A percentile compares a stretch with the other conserved stretches of the same genome.
Conservation (phyloP, 2,888 invertebrate species). For the Clunio marinus region DNA sequence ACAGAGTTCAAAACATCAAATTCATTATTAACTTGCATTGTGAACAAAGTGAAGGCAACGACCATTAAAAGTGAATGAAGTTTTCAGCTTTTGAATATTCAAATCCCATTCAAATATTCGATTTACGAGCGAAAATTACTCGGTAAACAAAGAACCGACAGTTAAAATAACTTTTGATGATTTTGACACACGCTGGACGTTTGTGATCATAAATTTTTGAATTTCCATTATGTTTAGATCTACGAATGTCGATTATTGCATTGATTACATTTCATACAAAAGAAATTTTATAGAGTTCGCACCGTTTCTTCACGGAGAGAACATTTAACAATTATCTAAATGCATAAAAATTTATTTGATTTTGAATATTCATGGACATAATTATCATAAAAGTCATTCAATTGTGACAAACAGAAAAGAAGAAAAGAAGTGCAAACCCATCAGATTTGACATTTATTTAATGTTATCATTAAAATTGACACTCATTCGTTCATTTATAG, state of each 20-base stretch:
- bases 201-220: neutral
- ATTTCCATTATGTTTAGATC: neutral
- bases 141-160: slow-evolving; percentile 1
- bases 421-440: no score
- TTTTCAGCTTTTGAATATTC: neutral
- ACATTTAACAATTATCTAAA: neutral
- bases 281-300: neutral
- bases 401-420: slow-evolving; percentile 12
- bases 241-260: neutral
- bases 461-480: no score
- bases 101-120: neutral
- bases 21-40: slow-evolving; percentile 2
- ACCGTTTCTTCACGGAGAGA: neutral
- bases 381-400: slow-evolving; percentile 31
- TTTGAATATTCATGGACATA: slow-evolving; percentile 12
- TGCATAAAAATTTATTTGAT: neutral
- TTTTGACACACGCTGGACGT: slow-evolving; percentile 24
- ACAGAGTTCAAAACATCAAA: neutral
- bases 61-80: slow-evolving; percentile 3
- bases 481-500: no score
- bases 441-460: no score
- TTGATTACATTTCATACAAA: neutral
- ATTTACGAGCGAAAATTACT: neutral
- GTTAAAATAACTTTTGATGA: slow-evolving; percentile 25
- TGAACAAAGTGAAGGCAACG: neutral